Evolutionary conservation across 2,113 vertebrate genomes (phyloP).

Genomic region (Nansenia antarctica): DNA sequence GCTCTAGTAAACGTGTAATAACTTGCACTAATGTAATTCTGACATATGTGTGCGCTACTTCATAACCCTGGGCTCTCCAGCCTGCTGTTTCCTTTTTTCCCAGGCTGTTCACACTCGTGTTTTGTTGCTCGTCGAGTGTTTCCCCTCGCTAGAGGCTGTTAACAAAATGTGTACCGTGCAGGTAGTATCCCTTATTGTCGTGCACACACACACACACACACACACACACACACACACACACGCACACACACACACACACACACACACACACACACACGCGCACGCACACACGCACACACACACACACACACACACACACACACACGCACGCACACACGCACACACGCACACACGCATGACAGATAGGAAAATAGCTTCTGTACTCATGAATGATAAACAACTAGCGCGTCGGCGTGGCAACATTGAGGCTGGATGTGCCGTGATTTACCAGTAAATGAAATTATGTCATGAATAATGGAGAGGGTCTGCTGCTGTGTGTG

Average conservation of each 20-base stretch:
- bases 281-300: background rate
- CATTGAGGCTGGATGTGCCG: too few relatives aligned
- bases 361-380: too few relatives aligned
- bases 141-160: too few relatives aligned
- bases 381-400: too few relatives aligned
- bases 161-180: background rate
- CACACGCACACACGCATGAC: background rate
- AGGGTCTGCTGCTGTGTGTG: too few relatives aligned
- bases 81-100: background rate
- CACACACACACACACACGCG: constrained; percentile 1
- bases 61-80: background rate
- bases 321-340: background rate
- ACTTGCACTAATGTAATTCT: constrained; percentile 43
- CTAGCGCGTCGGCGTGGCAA: too few relatives aligned
- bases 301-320: background rate
- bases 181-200: background rate
- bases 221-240: background rate
- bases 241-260: background rate
- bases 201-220: background rate
- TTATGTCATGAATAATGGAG: too few relatives aligned
- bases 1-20: constrained; percentile 29
- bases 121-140: too few relatives aligned
- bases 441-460: too few relatives aligned
- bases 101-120: constrained; percentile 6
- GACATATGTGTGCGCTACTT: constrained; percentile 16